Conservation (phyloP, 2,113 vertebrate species). For the Morone saxatilis region DNA sequence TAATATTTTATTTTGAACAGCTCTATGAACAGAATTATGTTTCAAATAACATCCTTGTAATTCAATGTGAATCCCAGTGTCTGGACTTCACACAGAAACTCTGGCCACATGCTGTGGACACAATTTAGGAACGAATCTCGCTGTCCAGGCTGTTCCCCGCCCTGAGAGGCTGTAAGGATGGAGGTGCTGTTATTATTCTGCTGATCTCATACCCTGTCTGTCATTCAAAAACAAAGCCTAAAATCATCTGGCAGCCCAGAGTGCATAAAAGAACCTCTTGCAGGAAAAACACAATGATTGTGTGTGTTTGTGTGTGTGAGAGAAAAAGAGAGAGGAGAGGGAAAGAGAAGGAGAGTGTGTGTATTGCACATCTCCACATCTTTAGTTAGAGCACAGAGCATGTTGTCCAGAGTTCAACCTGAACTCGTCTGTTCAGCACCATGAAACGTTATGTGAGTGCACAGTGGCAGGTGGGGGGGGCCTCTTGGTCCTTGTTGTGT, state of each 20-base stretch:
- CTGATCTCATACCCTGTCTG: slow-evolving; percentile 66
- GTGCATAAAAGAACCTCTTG: slow-evolving; percentile 44
- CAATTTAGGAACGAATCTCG: not conserved
- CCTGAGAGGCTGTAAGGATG: slow-evolving; percentile 53
- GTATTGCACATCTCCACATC: slow-evolving; percentile 67
- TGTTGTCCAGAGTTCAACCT: slow-evolving; percentile 65
- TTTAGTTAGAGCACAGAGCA: slow-evolving; percentile 58
- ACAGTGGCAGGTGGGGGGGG: slow-evolving; percentile 51
- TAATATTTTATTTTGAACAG: slow-evolving; percentile 21
- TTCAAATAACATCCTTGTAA: slow-evolving; percentile 23
- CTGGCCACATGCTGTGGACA: not conserved
- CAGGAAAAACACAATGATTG: slow-evolving; percentile 53
- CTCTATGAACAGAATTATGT: slow-evolving; percentile 6
- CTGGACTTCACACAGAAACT: slow-evolving; percentile 22
- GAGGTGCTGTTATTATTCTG: slow-evolving; percentile 45
- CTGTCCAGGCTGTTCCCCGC: slow-evolving; percentile 13
- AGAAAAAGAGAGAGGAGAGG: not conserved
- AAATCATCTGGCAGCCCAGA: slow-evolving; percentile 44
- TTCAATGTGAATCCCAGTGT: slow-evolving; percentile 47
- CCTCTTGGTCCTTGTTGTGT: slow-evolving; percentile 51
- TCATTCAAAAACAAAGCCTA: slow-evolving; percentile 45
- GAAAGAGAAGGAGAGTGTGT: slow-evolving; percentile 7
- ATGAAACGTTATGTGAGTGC: slow-evolving; percentile 55
- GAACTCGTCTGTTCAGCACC: slow-evolving; percentile 71
- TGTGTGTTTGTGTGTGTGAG: slow-evolving; percentile 2